Evolutionary conservation across 2,888 invertebrate genomes (phyloP), one percentile per base, ranked within the genome.

Genomic region (Phytoseiulus persimilis): DNA sequence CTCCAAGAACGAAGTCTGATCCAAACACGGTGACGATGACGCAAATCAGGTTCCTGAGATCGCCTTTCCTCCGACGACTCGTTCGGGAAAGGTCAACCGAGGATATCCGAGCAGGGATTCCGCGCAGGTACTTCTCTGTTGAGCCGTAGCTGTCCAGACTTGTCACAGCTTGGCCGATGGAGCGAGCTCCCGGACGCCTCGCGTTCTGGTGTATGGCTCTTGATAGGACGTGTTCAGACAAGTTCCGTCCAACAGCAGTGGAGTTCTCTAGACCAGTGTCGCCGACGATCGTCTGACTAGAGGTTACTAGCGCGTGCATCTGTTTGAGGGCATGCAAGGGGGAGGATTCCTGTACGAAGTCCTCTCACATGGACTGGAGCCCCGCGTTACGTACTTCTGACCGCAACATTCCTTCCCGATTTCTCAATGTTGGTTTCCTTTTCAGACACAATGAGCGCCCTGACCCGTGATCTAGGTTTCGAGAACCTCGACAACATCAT

Each of bases 381-480:
- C 65, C 9, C 65, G 65, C 65, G 65, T 39, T 39, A 3, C 65
- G 65, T 14, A 65, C 1, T 23, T 9, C 39, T 39, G 39, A 39
- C 9, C 9, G 3, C 39, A 39, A 9, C 3, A 9, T 39, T 39
- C 39, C 5, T 39, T 9, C 9, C 3, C 3, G 3, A 39, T 39
- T 39, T 39, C 39, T 39, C 3, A 39, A 9, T 39, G 3, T 39
- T 39, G 3, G 39, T 33, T n/a, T 33, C n/a, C n/a, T 6, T 32
- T 87, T 33, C 87, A 87, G 87, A 87, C 45, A 87, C 87, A 33
- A 87, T 87, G 87, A 87, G 33, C 5, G 32, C 45, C n/a, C 31
- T 87, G 23, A 33, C 32, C 0, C 87, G 45, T 33, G 87, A 87
- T 23, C 87, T 87, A 6, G 87, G 87, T 0, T 33, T 87, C 31